A percentile compares a stretch with the other conserved stretches of the same genome.
Evolutionary conservation across 2,113 vertebrate genomes (phyloP).

Genomic region (Pimephales promelas): DNA sequence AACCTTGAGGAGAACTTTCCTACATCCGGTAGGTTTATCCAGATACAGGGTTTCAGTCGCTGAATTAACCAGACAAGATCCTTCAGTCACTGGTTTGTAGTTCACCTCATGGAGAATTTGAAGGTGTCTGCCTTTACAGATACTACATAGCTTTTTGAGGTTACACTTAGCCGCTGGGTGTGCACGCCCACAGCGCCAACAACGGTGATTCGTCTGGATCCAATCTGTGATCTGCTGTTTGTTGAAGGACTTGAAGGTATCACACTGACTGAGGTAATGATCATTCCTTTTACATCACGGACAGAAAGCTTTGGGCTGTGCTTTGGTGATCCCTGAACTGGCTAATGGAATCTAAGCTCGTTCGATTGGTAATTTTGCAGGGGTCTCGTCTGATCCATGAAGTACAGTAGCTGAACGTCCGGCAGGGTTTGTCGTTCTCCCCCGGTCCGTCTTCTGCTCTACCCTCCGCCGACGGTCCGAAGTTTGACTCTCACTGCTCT

Average conservation of each 20-base stretch:
- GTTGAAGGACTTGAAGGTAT: background rate
- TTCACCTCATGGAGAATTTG: background rate
- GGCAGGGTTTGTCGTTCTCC: background rate
- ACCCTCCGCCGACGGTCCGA: no score
- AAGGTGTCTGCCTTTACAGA: conserved; percentile 1
- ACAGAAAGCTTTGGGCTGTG: background rate
- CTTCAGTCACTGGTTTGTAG: background rate
- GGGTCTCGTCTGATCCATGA: background rate
- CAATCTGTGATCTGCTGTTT: background rate
- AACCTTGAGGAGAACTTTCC: conserved; percentile 40
- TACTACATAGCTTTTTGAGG: background rate
- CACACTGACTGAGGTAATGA: background rate
- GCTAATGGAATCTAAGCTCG: background rate
- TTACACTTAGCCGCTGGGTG: background rate
- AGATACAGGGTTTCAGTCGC: background rate
- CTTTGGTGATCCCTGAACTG: background rate
- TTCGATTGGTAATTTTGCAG: background rate
- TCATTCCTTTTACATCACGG: background rate
- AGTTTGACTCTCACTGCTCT: no score
- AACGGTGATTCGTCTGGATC: background rate
- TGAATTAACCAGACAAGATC: background rate
- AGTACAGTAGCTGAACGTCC: background rate
- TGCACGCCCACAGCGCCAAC: background rate
- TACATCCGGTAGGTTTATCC: background rate
- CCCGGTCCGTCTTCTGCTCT: background rate